Conservation (phyloP, 1,140 invertebrate species). For the Akabosia matsudoensis region DNA sequence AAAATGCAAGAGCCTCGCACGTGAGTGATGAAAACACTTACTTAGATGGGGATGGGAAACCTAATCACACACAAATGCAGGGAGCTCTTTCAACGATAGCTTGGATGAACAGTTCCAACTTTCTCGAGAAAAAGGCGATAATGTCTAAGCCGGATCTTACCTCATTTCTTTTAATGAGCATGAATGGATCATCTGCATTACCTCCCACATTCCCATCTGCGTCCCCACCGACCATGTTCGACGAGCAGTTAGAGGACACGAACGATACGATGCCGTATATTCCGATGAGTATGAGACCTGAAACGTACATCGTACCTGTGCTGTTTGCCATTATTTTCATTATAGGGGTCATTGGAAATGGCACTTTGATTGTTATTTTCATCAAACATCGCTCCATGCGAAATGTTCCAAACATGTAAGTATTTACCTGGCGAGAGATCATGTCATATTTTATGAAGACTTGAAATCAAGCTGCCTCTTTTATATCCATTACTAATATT, state of each 20-base stretch:
- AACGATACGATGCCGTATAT: constrained; percentile 8
- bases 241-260: not conserved
- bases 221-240: not conserved
- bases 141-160: not conserved
- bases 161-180: not conserved
- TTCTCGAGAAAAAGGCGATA: not conserved
- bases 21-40: not conserved
- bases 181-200: not conserved
- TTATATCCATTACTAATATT: no score
- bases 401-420: constrained; percentile 54
- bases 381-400: constrained; percentile 50
- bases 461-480: no score
- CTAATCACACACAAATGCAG: not conserved
- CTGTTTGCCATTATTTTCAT: constrained; percentile 56
- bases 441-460: no score
- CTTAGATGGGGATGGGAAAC: not conserved
- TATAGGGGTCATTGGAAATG: constrained; percentile 57
- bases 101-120: not conserved
- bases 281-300: constrained; percentile 44
- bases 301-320: constrained; percentile 54
- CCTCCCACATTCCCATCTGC: not conserved
- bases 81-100: not conserved
- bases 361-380: constrained; percentile 54
- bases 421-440: no score
- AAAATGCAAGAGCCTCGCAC: no score